A percentile compares a stretch with the other conserved stretches of the same genome.
Conservation (phyloP, 2,888 invertebrate genomes). For the Artemia sinica region DNA sequence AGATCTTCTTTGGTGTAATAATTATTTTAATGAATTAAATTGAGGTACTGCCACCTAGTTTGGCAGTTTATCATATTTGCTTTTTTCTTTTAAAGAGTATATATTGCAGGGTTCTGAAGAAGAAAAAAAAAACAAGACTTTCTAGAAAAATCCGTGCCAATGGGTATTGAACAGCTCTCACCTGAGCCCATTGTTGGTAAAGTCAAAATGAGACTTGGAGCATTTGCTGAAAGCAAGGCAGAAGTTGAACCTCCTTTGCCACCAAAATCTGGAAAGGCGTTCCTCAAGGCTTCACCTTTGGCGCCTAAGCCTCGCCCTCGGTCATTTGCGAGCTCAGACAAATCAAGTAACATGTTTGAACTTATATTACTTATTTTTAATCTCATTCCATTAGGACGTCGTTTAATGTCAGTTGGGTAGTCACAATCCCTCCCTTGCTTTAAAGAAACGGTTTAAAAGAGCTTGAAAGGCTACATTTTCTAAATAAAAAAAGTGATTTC, state of each 20-base stretch:
- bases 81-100: no score
- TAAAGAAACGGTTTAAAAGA: no score
- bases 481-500: no score
- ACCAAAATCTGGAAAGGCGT: background rate
- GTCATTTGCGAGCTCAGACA: constrained; percentile 3
- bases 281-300: background rate
- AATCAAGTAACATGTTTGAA: background rate
- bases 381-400: no score
- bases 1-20: no score
- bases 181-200: background rate
- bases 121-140: constrained; percentile 1
- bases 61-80: no score
- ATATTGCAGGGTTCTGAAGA: background rate
- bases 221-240: background rate
- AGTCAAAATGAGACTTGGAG: background rate
- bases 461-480: no score
- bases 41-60: no score
- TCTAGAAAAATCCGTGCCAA: background rate
- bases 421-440: no score
- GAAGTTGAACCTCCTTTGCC: constrained; percentile 7
- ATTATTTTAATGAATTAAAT: no score
- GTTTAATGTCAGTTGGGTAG: no score
- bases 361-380: no score
- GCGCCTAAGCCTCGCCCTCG: background rate
- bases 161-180: background rate